These are phyloP conservation scores for Prionailurus viverrinus DNA, from an alignment of 2,113 vertebrate genomes.

Conservation along the genomic window DNA sequence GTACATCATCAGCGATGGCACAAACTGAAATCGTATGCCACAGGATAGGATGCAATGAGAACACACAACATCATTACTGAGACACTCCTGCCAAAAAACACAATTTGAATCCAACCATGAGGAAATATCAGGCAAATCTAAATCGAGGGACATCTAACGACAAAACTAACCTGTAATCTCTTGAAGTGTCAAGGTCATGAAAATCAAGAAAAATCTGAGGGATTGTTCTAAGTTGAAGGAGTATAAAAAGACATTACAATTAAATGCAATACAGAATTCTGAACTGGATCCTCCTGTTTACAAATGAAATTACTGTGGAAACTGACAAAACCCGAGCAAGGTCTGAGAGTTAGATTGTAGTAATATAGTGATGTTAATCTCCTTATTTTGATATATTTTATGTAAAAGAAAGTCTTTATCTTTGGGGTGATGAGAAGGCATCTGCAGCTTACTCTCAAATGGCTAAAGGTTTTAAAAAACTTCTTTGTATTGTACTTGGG, in stretches of 20 bases:
- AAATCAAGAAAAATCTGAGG: constrained; percentile 26
- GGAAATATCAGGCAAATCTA: constrained; percentile 22
- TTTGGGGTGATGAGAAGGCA: not conserved
- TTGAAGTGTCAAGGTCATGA: constrained; percentile 13
- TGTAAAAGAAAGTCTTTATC: not conserved
- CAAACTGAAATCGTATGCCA: not conserved
- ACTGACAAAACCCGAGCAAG: not conserved
- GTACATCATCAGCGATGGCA: not conserved
- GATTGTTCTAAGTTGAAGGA: not conserved
- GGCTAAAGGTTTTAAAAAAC: not conserved
- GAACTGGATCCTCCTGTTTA: constrained; percentile 23
- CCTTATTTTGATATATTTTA: constrained; percentile 29
- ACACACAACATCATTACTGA: not conserved
- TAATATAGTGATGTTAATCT: constrained; percentile 7
- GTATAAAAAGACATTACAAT: constrained; percentile 20
- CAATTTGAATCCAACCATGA: constrained; percentile 13
- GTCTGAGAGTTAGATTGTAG: not conserved
- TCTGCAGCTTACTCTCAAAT: constrained; percentile 7
- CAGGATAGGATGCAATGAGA: not conserved
- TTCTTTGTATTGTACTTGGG: not conserved
- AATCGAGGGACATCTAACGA: constrained; percentile 41
- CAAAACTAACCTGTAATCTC: constrained; percentile 39
- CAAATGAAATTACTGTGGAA: constrained; percentile 46
- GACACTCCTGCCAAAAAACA: not conserved
- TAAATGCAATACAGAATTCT: constrained; percentile 49